Base-by-base conservation (phyloP, 2,888 invertebrate species). In the Orthosia cruda region DNA sequence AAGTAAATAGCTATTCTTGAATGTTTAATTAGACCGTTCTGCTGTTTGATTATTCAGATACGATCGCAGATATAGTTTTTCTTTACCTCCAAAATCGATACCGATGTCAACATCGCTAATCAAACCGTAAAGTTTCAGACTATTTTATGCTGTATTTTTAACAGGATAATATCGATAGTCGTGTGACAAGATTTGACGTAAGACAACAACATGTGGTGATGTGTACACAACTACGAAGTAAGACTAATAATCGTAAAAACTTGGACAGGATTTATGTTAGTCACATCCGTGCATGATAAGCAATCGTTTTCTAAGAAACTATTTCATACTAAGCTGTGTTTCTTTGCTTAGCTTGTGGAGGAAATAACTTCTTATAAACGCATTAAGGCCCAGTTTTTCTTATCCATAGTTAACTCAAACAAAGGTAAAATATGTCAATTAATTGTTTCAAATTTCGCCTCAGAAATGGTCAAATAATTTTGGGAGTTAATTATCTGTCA, bases 251-350 rank as follows among this genome's bases (percentile, higher is more conserved):
- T 71, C 80, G 74, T 85, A 89, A 90, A 90, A 90, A 89, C 87
- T 84, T 67, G 76, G 80, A 76, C 83, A 86, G 86, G 87, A 89
- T 90, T 87, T 89, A 91, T 88, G 91, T 90, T 90, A 91, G 89
- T 92, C 91, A 93, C 89, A 91, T 91, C 91, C 91, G 88, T 83
- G 84, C 83, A 77, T 88, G 91, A 92, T 90, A 92, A 92, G 91
- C 86, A 84, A 87, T 88, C 81, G 85, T 89, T 87, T 92, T 92
- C 92, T 89, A 26, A 88, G 93, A 93, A 92, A 83, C 86, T 85
- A 86, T 89, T 88, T 84, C 87, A 89, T 84, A 85, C 79, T 75
- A 74, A 81, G 77, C 64, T 74, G 74, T 81, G 77, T 77, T 77
- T 77, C 75, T 77, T 87, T 83, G 77, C 76, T 81, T 88, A 84